These are phyloP conservation scores for Mamestra configurata DNA, from an alignment of 1,140 invertebrate genomes.

Conservation along the genomic window DNA sequence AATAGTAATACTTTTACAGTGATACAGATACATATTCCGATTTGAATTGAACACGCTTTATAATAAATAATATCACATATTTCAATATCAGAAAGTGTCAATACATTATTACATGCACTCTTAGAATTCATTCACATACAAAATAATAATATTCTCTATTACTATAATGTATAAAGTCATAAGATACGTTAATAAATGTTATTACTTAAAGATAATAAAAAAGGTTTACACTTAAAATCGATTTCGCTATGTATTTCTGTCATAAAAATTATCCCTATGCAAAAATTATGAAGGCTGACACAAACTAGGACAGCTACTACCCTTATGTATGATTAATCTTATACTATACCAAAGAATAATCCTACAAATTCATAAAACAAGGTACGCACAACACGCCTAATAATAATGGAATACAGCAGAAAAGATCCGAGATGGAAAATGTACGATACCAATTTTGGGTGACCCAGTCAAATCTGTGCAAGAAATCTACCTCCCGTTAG, in stretches of 20 bases:
- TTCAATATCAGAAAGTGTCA: conserved; percentile 29
- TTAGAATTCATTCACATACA: conserved; percentile 28
- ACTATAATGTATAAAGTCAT: conserved; percentile 34
- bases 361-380: conserved; percentile 7
- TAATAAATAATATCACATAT: conserved; percentile 51
- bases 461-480: background rate
- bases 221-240: conserved; percentile 25
- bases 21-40: conserved; percentile 10
- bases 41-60: conserved; percentile 24
- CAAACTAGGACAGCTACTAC: conserved; percentile 26
- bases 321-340: conserved; percentile 10
- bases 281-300: conserved; percentile 27
- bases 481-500: background rate
- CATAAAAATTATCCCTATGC: background rate
- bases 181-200: conserved; percentile 10
- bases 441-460: background rate
- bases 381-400: conserved; percentile 24
- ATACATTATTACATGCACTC: conserved; percentile 24
- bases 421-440: conserved; percentile 10
- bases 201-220: conserved; percentile 22
- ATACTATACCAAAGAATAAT: conserved; percentile 18
- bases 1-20: conserved; percentile 41
- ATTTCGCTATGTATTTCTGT: background rate
- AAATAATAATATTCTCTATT: conserved; percentile 27
- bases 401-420: conserved; percentile 44